phyloP scores from a whole-genome alignment of 2,113 vertebrate genomes.

The Peromyscus californicus region DNA sequence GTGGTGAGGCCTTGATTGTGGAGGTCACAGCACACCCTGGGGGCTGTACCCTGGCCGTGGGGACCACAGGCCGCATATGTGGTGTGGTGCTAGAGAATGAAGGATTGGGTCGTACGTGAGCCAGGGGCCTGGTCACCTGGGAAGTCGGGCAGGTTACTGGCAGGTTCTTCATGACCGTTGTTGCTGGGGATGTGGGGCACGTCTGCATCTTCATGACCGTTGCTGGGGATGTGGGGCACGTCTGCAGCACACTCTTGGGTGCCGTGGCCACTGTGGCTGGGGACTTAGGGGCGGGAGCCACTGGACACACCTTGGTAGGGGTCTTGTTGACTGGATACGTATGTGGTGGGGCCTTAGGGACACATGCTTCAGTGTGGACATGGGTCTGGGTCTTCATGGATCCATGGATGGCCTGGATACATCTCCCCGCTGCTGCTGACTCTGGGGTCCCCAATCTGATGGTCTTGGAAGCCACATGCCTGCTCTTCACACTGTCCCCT shows the following conservation, averaged over 20 bases:
- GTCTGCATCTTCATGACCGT: neutral
- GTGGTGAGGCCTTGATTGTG: neutral
- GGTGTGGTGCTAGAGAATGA: neutral
- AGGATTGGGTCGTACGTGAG: neutral
- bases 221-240: rapidly evolving
- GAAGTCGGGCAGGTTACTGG: neutral
- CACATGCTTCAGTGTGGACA: neutral
- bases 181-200: rapidly evolving
- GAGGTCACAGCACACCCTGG: neutral
- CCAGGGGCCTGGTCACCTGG: neutral
- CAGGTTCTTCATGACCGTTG: neutral
- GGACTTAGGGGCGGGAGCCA: neutral
- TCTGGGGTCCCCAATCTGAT: rapidly evolving
- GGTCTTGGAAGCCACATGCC: neutral
- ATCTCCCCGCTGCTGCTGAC: rapidly evolving
- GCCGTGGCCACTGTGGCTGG: rapidly evolving
- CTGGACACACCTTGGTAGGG: neutral
- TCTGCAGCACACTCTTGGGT: neutral
- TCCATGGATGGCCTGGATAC: neutral
- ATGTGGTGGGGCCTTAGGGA: neutral
- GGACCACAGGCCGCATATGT: rapidly evolving
- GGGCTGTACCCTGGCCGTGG: neutral
- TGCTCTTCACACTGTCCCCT: neutral
- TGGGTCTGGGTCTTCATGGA: constrained; percentile 11
- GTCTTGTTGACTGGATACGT: neutral